Evolutionary conservation across 2,797 vertebrate species (phyloP), one percentile per base, ranked within the genome.

Genomic region (Enteromius thamalakanensis): DNA sequence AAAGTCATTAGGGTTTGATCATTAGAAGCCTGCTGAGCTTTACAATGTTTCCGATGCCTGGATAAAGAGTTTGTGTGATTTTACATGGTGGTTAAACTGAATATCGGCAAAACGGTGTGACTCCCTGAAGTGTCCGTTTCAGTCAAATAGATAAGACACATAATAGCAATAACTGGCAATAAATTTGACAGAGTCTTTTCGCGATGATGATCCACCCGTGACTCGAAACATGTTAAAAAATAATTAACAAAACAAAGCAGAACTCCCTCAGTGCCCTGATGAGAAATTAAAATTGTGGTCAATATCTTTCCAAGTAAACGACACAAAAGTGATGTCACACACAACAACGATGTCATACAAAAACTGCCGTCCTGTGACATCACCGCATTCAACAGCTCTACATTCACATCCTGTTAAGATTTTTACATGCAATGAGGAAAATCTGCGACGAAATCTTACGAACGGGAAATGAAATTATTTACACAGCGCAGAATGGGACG

Each of bases 1-100:
- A 34, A 68, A 71, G 51, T 72, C 32, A 58, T 78, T 65, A 65
- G 80, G 32, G 29, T 23, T 71, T 37, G 55, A 81, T 23, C 42
- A 72, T 60, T 62, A 81, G 34, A 79, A 67, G 58, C 42, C 3
- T 45, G 34, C 3, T 55, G n/a, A 68, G 23, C 14, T 58, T 26
- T 42, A 40, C 17, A 62, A 42, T 62, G 21, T 10, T 76, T 55
- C 42, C 11, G 47, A 72, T 8, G 4, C 15, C 23, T 17, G 19
- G 45, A 34, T 42, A 34, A 23, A 79, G 21, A 14, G 40, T 21
- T 55, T 9, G 51, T 58, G 26, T 4, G 26, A 72, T 34, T 74
- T 74, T n/a, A 34, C 47, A 40, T 4, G 14, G 8, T 26, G 15
- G 21, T 71, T 47, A 71, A 71, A 21, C 62, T 14, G 11, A 58